phyloP scores from a whole-genome alignment of 2,113 vertebrate genomes.

The Corythoichthys haematopterus region DNA sequence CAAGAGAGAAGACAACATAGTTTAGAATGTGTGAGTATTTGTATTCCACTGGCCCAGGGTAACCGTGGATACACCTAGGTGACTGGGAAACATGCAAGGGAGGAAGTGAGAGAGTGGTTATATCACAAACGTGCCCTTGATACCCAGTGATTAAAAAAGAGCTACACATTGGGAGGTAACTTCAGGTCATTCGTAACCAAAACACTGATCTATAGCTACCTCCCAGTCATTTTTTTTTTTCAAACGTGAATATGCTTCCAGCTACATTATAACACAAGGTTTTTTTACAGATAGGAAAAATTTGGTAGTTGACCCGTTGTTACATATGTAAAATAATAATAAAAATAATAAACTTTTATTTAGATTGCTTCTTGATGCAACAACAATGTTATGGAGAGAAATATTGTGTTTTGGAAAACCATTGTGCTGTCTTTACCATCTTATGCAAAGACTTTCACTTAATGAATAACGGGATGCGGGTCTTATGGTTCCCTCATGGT shows the following conservation, averaged over 20 bases:
- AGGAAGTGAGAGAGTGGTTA: slow-evolving; percentile 72
- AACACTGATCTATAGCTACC: slow-evolving; percentile 17
- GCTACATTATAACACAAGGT: too few relatives aligned
- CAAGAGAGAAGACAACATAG: slow-evolving; percentile 41
- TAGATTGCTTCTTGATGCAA: neutral
- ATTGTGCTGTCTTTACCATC: neutral
- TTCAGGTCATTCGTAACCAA: slow-evolving; percentile 52
- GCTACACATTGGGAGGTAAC: slow-evolving; percentile 55
- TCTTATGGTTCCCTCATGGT: too few relatives aligned
- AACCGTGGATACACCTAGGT: slow-evolving; percentile 87
- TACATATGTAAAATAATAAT: neutral
- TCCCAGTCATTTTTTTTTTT: slow-evolving; percentile 8
- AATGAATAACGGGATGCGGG: too few relatives aligned
- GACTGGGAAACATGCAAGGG: slow-evolving; percentile 82
- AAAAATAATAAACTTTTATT: neutral
- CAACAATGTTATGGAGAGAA: neutral
- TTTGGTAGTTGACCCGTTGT: too few relatives aligned
- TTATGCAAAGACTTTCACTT: too few relatives aligned
- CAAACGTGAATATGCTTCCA: too few relatives aligned
- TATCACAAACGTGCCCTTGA: slow-evolving; percentile 63
- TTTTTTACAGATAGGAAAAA: too few relatives aligned
- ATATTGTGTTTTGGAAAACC: neutral
- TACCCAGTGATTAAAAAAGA: slow-evolving; percentile 66
- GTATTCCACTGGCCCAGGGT: slow-evolving; percentile 79
- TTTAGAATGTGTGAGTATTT: slow-evolving; percentile 69